Evolutionary conservation across 2,113 vertebrate genomes (phyloP).

Genomic region (Xiphorhynchus elegans): DNA sequence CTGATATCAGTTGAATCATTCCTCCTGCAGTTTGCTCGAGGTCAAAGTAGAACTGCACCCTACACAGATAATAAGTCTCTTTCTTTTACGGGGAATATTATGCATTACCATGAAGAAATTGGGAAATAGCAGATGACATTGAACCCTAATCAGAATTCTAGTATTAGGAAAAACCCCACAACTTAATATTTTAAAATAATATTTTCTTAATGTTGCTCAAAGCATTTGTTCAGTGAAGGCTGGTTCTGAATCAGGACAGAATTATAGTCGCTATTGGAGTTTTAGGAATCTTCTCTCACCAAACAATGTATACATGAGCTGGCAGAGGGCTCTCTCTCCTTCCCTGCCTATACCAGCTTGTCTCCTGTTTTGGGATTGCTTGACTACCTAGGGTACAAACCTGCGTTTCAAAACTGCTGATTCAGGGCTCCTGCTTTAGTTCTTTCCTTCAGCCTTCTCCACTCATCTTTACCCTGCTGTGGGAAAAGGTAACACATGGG

Average conservation of each 20-base stretch:
- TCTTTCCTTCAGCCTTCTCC: neutral
- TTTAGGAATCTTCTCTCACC: neutral
- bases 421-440: neutral
- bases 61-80: neutral
- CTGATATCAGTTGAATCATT: neutral
- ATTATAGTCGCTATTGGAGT: neutral
- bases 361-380: neutral
- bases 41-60: neutral
- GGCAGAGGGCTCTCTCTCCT: neutral
- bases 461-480: neutral
- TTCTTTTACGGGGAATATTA: neutral
- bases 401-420: neutral
- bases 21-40: neutral
- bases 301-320: neutral
- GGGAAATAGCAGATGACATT: neutral
- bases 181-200: neutral
- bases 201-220: neutral
- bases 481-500: neutral
- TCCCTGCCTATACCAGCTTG: neutral
- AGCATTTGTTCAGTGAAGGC: neutral
- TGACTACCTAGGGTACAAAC: neutral
- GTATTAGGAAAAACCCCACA: accelerated
- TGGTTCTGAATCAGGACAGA: neutral
- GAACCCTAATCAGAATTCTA: neutral
- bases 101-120: neutral